phyloP scores from a whole-genome alignment of 1,140 invertebrate species.

The Magallana ariakensis region DNA sequence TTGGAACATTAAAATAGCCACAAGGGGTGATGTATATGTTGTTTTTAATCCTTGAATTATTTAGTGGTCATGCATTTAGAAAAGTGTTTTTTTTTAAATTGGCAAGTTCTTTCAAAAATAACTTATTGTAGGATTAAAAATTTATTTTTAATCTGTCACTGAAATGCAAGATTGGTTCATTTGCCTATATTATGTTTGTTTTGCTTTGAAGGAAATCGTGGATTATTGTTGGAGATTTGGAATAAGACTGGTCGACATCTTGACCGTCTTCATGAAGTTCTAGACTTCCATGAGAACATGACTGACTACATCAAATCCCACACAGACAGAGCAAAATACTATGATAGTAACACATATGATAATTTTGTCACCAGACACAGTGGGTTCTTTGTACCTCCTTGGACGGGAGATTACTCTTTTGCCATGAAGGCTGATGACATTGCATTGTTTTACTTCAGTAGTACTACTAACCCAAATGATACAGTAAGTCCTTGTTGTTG shows the following conservation, averaged over 20 bases:
- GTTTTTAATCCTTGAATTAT: too few species aligned
- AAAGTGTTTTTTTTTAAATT: too few species aligned
- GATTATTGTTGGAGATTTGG: slow-evolving; percentile 59
- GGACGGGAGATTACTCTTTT: slow-evolving; percentile 48
- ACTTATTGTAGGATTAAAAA: too few species aligned
- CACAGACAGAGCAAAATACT: slow-evolving; percentile 41
- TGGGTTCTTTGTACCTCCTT: slow-evolving; percentile 53
- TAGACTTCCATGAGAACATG: slow-evolving; percentile 7
- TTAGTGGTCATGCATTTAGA: too few species aligned
- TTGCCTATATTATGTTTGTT: neutral
- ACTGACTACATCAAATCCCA: slow-evolving; percentile 37
- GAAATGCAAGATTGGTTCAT: too few species aligned
- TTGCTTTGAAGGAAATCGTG: slow-evolving; percentile 63
- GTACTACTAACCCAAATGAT: slow-evolving; percentile 39
- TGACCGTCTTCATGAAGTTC: slow-evolving; percentile 39
- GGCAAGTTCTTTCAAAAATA: too few species aligned
- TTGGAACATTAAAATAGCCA: too few species aligned
- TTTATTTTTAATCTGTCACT: too few species aligned
- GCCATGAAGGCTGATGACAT: slow-evolving; percentile 52
- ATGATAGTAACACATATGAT: neutral
- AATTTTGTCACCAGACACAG: slow-evolving; percentile 39
- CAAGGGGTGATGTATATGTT: too few species aligned
- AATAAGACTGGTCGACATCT: slow-evolving; percentile 48
- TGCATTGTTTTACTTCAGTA: slow-evolving; percentile 53
- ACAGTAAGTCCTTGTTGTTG: slow-evolving; percentile 42